Evolutionary conservation across 2,888 invertebrate species (phyloP).

Genomic region (Drosophila greeni): DNA sequence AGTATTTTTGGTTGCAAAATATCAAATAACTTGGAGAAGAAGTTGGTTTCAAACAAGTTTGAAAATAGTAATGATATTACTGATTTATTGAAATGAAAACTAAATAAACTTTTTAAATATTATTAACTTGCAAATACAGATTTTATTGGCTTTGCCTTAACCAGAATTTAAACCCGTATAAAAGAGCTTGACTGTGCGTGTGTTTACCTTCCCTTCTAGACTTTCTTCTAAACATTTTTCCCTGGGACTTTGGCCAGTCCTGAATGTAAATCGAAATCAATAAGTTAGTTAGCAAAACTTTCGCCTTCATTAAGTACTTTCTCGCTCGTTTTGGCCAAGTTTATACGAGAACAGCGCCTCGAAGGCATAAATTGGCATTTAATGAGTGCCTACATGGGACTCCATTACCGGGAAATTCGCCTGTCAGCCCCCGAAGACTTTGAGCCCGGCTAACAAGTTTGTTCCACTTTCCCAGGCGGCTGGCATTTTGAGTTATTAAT

Average conservation of each 20-base stretch:
- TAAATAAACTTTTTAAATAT: neutral
- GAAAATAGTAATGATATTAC: neutral
- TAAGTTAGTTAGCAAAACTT: constrained; percentile 12
- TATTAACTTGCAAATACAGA: too few species aligned
- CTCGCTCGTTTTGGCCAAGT: constrained; percentile 21
- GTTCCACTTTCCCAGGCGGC: constrained; percentile 46
- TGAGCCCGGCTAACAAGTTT: constrained; percentile 54
- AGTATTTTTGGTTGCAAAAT: neutral
- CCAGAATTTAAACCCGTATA: neutral
- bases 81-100: too few species aligned
- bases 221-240: too few species aligned
- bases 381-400: constrained; percentile 36
- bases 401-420: constrained; percentile 47
- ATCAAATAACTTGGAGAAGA: neutral
- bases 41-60: neutral
- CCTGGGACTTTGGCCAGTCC: too few species aligned
- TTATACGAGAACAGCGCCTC: constrained; percentile 4
- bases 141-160: neutral
- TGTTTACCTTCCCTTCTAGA: too few species aligned
- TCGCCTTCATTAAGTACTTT: constrained; percentile 15
- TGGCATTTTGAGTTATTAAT: constrained; percentile 64
- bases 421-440: constrained; percentile 47
- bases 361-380: constrained; percentile 39
- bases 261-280: constrained; percentile 5
- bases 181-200: neutral